Evolutionary conservation across 2,888 invertebrate genomes (phyloP), one percentile per base, ranked within the genome.

Genomic region (Megastigmus dorsalis): DNA sequence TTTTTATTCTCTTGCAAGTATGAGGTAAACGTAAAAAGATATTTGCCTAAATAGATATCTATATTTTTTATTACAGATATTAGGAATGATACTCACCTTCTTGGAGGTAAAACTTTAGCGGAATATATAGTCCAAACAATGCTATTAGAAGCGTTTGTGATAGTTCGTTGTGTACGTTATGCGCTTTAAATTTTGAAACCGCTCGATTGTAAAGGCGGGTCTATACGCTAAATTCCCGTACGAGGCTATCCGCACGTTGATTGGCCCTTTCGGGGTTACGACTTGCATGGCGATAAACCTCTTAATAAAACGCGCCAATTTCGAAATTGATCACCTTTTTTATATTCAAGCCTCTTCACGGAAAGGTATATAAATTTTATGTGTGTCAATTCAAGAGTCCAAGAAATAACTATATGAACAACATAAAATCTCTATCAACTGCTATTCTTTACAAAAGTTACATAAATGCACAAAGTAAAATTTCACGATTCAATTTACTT

Each of bases 121-220:
- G n/a, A n/a, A n/a, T n/a, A n/a, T n/a, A n/a, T n/a, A n/a, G n/a
- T n/a, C n/a, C n/a, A n/a, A n/a, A n/a, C n/a, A n/a, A n/a, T n/a
- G n/a, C n/a, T n/a, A n/a, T n/a, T n/a, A n/a, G n/a, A n/a, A n/a
- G n/a, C n/a, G n/a, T n/a, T n/a, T n/a, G n/a, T n/a, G n/a, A n/a
- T n/a, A 7, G 36, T n/a, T 20, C 3, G 26, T 20, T 55, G 26
- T 38, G 36, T 68, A 57, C 68, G 68, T 68, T 54, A 54, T 68
- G 50, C 38, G 36, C 68, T 69, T 69, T 60, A 60, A 69, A 69
- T 69, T 69, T 69, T 69, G 23, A 59, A 69, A 69, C 48, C 45
- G 18, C 50, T 69, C 38, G 38, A 57, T 43, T 6, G 52, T 59
- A 30, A 48, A 45, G 30, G 18, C 30, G 13, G n/a, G 26, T 59